Evolutionary conservation across 2,797 vertebrate genomes (phyloP).

Genomic region (Rhincodon typus): DNA sequence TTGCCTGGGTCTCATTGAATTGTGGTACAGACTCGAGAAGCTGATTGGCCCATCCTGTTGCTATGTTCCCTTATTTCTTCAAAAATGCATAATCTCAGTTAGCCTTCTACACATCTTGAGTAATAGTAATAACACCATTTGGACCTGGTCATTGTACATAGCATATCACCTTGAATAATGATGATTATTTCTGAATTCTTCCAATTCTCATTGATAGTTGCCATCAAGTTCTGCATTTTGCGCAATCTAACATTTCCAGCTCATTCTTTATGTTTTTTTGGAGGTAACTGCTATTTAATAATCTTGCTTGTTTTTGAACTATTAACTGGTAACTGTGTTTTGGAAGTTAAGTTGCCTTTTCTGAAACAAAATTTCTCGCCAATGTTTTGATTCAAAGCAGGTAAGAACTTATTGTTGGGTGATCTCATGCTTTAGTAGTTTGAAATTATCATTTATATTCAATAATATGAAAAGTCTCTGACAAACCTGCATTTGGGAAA

Average conservation of each 20-base stretch:
- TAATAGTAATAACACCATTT: not conserved
- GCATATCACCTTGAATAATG: not conserved
- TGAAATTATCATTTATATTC: not conserved
- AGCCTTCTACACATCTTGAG: not conserved
- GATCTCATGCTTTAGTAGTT: not conserved
- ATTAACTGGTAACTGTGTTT: not conserved
- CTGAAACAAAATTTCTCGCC: not conserved
- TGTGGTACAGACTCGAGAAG: no score
- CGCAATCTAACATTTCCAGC: not conserved
- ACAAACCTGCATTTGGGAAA: not conserved
- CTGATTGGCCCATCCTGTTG: no score
- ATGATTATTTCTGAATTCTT: not conserved
- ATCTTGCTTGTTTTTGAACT: not conserved
- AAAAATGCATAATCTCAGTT: not conserved
- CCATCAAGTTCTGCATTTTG: not conserved
- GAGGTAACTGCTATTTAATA: not conserved
- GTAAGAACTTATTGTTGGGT: not conserved
- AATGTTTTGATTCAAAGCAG: not conserved
- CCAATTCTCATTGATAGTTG: not conserved
- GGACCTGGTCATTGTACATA: not conserved
- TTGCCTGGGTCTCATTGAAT: no score
- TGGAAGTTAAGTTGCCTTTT: not conserved
- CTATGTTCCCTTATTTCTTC: no score
- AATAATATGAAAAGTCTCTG: not conserved
- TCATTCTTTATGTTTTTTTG: not conserved